These are phyloP conservation scores for Percopsis omiscomaycus DNA, from an alignment of 2,797 vertebrate genomes.

Conservation along the genomic window DNA sequence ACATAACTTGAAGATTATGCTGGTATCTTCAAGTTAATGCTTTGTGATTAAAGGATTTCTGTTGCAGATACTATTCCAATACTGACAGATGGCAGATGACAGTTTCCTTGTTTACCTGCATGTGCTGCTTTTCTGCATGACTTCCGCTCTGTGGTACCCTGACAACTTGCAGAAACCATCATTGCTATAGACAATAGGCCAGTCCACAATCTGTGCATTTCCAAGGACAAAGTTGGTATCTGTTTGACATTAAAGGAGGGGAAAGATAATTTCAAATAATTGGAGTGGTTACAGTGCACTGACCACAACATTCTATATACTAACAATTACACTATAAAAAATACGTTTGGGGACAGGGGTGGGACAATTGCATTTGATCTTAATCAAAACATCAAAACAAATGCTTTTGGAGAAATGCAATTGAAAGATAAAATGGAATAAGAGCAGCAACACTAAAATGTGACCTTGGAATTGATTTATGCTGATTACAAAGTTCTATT, in stretches of 20 bases:
- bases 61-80: background rate
- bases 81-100: background rate
- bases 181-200: slow-evolving; percentile 99
- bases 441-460: slow-evolving; percentile 1
- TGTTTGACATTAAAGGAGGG: slow-evolving; percentile 71
- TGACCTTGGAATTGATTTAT: background rate
- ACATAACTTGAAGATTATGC: too few species aligned
- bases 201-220: slow-evolving; percentile 99
- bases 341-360: slow-evolving; percentile 12
- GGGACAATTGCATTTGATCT: slow-evolving; percentile 12
- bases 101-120: slow-evolving; percentile 85
- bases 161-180: slow-evolving; percentile 99
- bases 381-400: background rate
- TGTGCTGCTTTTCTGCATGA: slow-evolving; percentile 99
- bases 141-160: slow-evolving; percentile 97
- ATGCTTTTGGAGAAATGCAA: slow-evolving; percentile 8
- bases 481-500: background rate
- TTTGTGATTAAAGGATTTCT: too few species aligned
- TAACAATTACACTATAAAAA: slow-evolving; percentile 2
- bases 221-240: slow-evolving; percentile 99
- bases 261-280: slow-evolving; percentile 33
- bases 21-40: too few species aligned
- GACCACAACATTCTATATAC: slow-evolving; percentile 2
- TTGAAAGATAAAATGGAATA: slow-evolving; percentile 6
- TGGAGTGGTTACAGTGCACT: slow-evolving; percentile 13